Conservation (phyloP, 2,888 invertebrate genomes). For the Nemurella pictetii region DNA sequence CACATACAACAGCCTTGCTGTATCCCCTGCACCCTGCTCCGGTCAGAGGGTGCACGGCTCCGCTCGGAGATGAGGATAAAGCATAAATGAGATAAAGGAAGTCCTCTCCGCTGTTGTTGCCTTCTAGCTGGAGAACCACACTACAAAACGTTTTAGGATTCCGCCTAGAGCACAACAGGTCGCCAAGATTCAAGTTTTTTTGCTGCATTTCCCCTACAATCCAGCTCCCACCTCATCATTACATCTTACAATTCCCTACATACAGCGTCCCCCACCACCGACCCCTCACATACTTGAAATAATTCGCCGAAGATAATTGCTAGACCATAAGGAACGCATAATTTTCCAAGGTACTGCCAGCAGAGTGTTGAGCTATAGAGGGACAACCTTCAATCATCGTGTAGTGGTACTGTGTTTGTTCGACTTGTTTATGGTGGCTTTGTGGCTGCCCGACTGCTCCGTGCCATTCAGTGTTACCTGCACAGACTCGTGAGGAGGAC, state of each 20-base stretch:
- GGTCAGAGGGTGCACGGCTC: too few relatives aligned
- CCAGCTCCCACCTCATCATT: neutral
- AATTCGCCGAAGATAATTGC: neutral
- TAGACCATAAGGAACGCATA: neutral
- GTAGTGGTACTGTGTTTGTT: neutral
- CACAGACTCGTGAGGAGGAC: neutral
- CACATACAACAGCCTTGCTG: too few relatives aligned
- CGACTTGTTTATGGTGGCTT: neutral
- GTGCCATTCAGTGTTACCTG: neutral
- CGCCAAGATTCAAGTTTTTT: neutral
- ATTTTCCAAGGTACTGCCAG: neutral
- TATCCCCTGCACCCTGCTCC: too few relatives aligned
- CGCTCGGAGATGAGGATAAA: too few relatives aligned
- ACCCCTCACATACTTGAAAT: neutral
- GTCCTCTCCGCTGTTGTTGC: too few relatives aligned
- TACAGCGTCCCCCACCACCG: neutral
- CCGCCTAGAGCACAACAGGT: neutral
- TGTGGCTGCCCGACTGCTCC: neutral
- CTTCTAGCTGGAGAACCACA: neutral
- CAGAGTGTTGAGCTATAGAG: neutral
- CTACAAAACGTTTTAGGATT: neutral
- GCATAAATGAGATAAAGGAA: too few relatives aligned
- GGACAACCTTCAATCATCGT: neutral
- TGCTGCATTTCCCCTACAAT: neutral
- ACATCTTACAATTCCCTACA: neutral